Conservation (phyloP, 2,113 vertebrate species). For the Pontoporia blainvillei region DNA sequence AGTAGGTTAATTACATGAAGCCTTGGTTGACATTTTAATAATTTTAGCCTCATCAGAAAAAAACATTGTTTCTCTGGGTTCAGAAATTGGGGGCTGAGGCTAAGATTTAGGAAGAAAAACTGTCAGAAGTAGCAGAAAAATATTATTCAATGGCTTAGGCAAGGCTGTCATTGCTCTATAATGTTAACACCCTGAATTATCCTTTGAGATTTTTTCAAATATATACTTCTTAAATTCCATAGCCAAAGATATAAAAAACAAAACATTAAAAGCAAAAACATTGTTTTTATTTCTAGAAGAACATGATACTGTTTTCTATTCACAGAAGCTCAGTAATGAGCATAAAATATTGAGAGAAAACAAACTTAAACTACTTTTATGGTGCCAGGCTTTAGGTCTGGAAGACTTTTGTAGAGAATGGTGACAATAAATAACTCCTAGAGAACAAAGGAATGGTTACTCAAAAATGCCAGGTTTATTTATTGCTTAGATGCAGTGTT, state of each 20-base stretch:
- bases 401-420: slow-evolving; percentile 6
- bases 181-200: background rate
- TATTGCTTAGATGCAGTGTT: background rate
- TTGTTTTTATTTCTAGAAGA: slow-evolving; percentile 31
- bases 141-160: background rate
- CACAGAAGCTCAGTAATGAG: background rate
- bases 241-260: background rate
- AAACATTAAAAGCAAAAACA: background rate
- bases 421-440: background rate
- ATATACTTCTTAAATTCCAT: background rate
- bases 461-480: background rate
- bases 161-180: background rate
- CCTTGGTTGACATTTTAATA: background rate
- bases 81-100: background rate
- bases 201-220: background rate
- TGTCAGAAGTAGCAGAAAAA: background rate
- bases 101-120: background rate
- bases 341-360: slow-evolving; percentile 32
- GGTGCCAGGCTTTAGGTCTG: background rate
- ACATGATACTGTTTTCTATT: background rate
- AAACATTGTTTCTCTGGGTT: background rate
- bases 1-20: background rate
- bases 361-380: background rate
- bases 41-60: slow-evolving; percentile 1
- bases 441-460: background rate